Percentiles rank a stretch among this genome's conserved stretches.
phyloP scores from a whole-genome alignment of 1,140 invertebrate genomes.

The Melipona quadrifasciata region DNA sequence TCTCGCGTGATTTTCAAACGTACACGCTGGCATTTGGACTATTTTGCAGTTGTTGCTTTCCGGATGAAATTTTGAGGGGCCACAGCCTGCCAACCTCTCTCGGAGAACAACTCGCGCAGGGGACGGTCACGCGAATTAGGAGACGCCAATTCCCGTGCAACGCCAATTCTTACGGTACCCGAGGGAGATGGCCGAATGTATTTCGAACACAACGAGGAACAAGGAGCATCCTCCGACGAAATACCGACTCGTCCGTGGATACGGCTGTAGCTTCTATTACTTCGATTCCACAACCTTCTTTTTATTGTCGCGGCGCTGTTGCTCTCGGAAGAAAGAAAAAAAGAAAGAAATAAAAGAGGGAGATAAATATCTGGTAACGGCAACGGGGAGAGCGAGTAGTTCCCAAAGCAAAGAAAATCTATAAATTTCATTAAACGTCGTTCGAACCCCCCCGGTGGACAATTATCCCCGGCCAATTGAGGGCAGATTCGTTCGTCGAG shows the following conservation, averaged over 20 bases:
- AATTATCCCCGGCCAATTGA: background rate
- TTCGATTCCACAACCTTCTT: background rate
- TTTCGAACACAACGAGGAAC: background rate
- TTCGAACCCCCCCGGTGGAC: background rate
- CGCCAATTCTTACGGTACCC: conserved; percentile 10
- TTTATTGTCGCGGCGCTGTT: background rate
- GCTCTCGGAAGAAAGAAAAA: background rate
- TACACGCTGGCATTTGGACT: background rate
- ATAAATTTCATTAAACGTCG: background rate
- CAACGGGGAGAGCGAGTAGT: no score
- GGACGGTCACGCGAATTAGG: conserved; percentile 30
- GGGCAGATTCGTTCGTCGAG: background rate
- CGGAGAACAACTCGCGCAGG: background rate
- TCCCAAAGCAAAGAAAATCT: background rate
- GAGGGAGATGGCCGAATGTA: background rate
- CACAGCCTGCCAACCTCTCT: background rate
- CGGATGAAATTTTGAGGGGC: conserved; percentile 29
- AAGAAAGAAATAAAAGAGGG: background rate
- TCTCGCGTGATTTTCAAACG: background rate
- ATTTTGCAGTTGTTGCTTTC: conserved; percentile 11
- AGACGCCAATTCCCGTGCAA: background rate
- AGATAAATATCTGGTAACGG: no score
- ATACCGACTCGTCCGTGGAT: background rate
- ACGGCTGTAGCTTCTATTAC: background rate
- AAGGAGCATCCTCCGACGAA: background rate